Conservation (phyloP, 2,797 vertebrate genomes). For the Sarcoramphus papa region DNA sequence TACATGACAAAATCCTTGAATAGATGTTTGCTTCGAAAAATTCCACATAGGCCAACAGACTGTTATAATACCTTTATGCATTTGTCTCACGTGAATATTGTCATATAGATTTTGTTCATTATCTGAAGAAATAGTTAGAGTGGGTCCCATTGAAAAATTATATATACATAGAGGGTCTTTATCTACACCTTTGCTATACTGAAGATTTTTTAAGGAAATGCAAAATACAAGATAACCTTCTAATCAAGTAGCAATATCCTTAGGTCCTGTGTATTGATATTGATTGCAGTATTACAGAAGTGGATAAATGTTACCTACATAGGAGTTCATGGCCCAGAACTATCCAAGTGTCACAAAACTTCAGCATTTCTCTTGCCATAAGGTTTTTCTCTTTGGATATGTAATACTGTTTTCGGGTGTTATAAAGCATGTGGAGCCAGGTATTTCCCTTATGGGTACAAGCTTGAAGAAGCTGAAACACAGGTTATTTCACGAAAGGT, state of each 20-base stretch:
- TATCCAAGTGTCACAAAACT: neutral
- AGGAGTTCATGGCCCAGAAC: neutral
- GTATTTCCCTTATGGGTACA: neutral
- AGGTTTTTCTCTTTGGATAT: neutral
- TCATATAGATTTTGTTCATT: neutral
- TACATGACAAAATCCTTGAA: neutral
- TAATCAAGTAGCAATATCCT: neutral
- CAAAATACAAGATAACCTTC: neutral
- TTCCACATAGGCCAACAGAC: neutral
- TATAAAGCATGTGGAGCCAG: neutral
- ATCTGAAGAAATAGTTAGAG: neutral
- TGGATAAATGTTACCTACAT: neutral
- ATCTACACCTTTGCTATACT: neutral
- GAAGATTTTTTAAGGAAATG: neutral
- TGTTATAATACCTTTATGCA: neutral
- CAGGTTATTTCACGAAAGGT: conserved; percentile 10
- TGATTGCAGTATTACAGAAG: neutral
- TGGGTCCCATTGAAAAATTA: neutral
- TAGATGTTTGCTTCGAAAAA: neutral
- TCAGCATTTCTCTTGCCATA: neutral
- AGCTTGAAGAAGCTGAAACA: conserved; percentile 19
- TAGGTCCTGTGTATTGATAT: neutral
- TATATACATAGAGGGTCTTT: neutral
- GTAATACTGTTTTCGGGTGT: neutral
- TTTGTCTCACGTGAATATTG: neutral